Conservation (phyloP, 2,113 vertebrate genomes). For the Pipa parva region DNA sequence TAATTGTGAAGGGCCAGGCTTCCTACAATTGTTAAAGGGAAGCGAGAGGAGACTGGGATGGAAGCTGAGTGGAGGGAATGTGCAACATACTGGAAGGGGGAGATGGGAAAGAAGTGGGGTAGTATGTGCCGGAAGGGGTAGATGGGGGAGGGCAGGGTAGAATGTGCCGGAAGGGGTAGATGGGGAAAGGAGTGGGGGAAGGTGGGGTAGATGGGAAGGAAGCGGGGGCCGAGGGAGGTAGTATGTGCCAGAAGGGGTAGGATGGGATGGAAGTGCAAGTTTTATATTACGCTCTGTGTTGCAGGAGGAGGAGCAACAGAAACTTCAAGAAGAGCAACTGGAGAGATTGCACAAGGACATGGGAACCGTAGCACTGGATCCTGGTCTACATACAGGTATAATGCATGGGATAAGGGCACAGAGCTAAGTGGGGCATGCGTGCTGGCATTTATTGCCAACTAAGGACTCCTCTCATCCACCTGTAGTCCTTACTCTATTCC, state of each 20-base stretch:
- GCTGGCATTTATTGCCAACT: no score
- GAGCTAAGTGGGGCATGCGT: no score
- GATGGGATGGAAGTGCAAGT: not conserved
- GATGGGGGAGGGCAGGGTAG: not conserved
- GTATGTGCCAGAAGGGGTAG: not conserved
- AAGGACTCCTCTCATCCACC: no score
- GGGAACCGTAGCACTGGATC: constrained; percentile 68
- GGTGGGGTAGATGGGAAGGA: no score
- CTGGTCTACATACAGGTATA: constrained; percentile 61
- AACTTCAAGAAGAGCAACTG: constrained; percentile 80
- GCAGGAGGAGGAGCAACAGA: constrained; percentile 71
- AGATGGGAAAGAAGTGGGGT: no score
- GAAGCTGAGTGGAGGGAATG: no score
- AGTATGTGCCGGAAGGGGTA: no score
- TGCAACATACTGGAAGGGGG: no score
- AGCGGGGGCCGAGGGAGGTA: not conserved
- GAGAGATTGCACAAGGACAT: constrained; percentile 79
- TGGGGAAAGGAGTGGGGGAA: not conserved
- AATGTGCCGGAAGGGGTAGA: not conserved
- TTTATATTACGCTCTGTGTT: not conserved
- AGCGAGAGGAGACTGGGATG: no score
- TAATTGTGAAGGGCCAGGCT: no score
- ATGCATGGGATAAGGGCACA: not conserved
- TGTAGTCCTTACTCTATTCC: no score
- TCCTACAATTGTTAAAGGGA: no score